Evolutionary conservation across 2,113 vertebrate species (phyloP), one percentile per base, ranked within the genome.

Genomic region (Albula glossodonta): DNA sequence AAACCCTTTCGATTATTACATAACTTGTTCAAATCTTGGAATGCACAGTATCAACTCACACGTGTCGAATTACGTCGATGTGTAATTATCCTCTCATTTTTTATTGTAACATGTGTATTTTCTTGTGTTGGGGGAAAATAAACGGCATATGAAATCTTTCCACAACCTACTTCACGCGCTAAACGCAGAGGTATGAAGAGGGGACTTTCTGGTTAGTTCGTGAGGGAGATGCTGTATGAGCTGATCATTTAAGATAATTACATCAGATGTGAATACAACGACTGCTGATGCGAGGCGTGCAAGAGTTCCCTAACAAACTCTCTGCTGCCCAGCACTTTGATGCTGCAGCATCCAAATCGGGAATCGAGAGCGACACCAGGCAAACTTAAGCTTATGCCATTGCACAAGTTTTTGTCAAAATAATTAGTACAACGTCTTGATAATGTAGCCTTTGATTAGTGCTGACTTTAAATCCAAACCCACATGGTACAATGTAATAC

Each of bases 321-420:
- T 15, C 66, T 77, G 78, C 31, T 17, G 78, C 2, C 80, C 80
- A 25, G 53, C 90, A 84, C 85, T 90, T 85, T 81, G 79, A 53
- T 81, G 52, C 57, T 86, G 85, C 90, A 87, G 49, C 81, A 86
- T 88, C 84, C 88, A 80, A 84, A 78, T 25, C 25, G 49, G 22
- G 0, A 77, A 50, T 66, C 66, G 51, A 48, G 25, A 31, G 70
- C 70, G 83, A 78, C 56, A 51, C 77, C 77, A 51, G 9, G 51
- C 74, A 66, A 84, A 84, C 50, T 31, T 79, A 83, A 48, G 31
- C 57, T 78, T 83, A 13, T 86, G 80, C 88, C 13, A 66, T 49
- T 81, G 66, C 22, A 48, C 51, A 9, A 56, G 10, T 78, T 78
- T 78, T 48, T 51, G 70, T 78, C 77, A 4, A 41, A 41, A 41